Evolutionary conservation across 1,140 invertebrate species (phyloP).

Genomic region (Tetragonula clypearis): DNA sequence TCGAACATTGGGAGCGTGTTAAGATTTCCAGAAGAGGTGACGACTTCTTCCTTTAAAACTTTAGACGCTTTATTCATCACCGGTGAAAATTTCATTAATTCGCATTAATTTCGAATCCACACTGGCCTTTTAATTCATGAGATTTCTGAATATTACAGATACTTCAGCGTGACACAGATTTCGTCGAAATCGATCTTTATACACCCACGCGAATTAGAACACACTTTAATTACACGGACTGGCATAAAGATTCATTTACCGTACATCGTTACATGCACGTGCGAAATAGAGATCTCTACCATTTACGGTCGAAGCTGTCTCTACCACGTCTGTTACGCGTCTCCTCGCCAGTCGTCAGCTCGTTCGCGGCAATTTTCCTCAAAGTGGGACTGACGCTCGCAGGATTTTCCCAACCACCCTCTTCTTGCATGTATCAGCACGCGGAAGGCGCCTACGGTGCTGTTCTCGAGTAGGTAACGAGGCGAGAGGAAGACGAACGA

Average conservation of each 20-base stretch:
- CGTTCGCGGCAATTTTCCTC: neutral
- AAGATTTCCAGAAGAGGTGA: too few relatives aligned
- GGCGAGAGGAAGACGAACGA: slow-evolving; percentile 35
- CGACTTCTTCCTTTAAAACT: too few relatives aligned
- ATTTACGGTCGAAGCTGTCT: neutral
- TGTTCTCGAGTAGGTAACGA: slow-evolving; percentile 32
- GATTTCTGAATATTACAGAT: too few relatives aligned
- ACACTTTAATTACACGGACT: neutral
- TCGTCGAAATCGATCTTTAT: neutral
- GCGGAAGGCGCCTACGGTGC: slow-evolving; percentile 27
- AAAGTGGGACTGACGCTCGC: neutral
- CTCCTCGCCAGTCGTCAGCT: neutral
- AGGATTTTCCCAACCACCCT: slow-evolving; percentile 1
- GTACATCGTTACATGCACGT: too few relatives aligned
- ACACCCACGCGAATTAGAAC: neutral
- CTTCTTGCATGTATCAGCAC: slow-evolving; percentile 12
- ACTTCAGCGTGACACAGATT: neutral
- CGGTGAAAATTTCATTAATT: too few relatives aligned
- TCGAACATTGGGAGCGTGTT: too few relatives aligned
- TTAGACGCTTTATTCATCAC: too few relatives aligned
- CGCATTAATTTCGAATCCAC: too few relatives aligned
- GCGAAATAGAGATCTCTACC: neutral
- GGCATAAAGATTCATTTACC: neutral
- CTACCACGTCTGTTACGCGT: neutral
- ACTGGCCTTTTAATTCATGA: neutral